Evolutionary conservation across 2,113 vertebrate genomes (phyloP).

Genomic region (Pelusios castaneus): DNA sequence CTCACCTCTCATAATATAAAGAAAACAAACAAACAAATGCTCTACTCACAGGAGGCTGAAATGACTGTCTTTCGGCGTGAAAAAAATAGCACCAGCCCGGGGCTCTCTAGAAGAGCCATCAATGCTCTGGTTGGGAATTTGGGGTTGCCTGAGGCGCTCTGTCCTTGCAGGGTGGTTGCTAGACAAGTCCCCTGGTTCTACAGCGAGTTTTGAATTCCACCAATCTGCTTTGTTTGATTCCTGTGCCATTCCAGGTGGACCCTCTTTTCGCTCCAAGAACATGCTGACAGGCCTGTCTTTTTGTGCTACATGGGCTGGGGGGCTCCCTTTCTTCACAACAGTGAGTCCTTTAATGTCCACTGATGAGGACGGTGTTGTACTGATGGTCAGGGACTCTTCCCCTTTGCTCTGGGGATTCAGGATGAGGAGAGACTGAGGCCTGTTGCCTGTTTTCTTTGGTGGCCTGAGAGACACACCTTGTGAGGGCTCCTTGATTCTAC

Average conservation of each 20-base stretch:
- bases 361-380: neutral
- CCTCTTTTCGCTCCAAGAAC: slow-evolving; percentile 72
- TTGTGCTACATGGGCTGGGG: slow-evolving; percentile 47
- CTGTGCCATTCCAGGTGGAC: slow-evolving; percentile 3
- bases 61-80: slow-evolving; percentile 86
- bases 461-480: slow-evolving; percentile 28
- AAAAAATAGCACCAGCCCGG: slow-evolving; percentile 83
- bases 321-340: slow-evolving; percentile 63
- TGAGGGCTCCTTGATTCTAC: slow-evolving; percentile 60
- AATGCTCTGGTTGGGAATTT: slow-evolving; percentile 62
- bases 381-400: slow-evolving; percentile 51
- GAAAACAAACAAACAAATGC: neutral
- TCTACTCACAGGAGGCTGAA: slow-evolving; percentile 84
- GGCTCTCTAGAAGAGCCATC: slow-evolving; percentile 71
- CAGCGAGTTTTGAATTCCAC: slow-evolving; percentile 78
- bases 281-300: slow-evolving; percentile 77
- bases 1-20: neutral
- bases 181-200: slow-evolving; percentile 74
- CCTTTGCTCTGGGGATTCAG: slow-evolving; percentile 68
- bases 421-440: slow-evolving; percentile 63
- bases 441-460: slow-evolving; percentile 54
- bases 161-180: slow-evolving; percentile 65
- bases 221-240: slow-evolving; percentile 69
- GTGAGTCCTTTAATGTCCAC: slow-evolving; percentile 66
- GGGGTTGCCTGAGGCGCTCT: slow-evolving; percentile 67